Conservation (phyloP, 2,113 vertebrate genomes). For the Danio rerio region GRCz12tu NC_133200.1:16687501-16688000, state of each 20-base stretch:
- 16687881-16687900: slow-evolving; percentile 38
- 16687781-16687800: slow-evolving; percentile 38
- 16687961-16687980: not conserved
- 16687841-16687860: slow-evolving; percentile 32
- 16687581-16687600: not conserved
- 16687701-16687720: not conserved
- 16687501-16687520: not conserved
- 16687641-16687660: slow-evolving; percentile 35
- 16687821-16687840: not conserved
- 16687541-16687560: not conserved
- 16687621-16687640: slow-evolving; percentile 20
- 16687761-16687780: slow-evolving; percentile 10
- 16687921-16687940: not conserved
- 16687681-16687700: not conserved
- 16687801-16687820: not conserved
- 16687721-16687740: not conserved
- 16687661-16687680: slow-evolving; percentile 35
- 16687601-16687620: not conserved
- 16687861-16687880: slow-evolving; percentile 26
- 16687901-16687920: slow-evolving; percentile 24
- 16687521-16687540: not conserved
- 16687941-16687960: not conserved
- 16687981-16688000: not conserved
- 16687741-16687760: not conserved
- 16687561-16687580: not conserved